Conservation (phyloP, 2,797 vertebrate genomes). For the Carcharodon carcharias region DNA sequence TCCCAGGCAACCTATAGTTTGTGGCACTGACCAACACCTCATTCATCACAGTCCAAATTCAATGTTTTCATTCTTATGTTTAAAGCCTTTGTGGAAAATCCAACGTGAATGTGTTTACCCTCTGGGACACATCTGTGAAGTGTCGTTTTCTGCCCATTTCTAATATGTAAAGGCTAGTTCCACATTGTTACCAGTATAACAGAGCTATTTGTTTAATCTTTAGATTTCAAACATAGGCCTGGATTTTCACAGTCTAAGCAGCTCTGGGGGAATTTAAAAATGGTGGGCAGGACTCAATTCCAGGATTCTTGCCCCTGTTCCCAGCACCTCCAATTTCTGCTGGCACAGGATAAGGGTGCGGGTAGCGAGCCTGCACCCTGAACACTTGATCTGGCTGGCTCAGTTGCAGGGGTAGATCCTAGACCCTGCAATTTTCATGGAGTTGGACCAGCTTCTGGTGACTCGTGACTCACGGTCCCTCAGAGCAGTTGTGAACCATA, state of each 20-base stretch:
- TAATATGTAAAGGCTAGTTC: neutral
- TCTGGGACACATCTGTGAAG: neutral
- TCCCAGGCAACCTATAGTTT: neutral
- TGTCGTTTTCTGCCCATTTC: neutral
- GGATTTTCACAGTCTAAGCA: neutral
- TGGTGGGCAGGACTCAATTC: neutral
- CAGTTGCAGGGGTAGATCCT: too few species aligned
- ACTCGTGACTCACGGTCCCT: too few species aligned
- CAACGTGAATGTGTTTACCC: neutral
- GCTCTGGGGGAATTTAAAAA: too few species aligned
- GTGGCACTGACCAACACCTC: neutral
- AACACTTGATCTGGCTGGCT: too few species aligned
- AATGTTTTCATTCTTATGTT: conserved; percentile 13
- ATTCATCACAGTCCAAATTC: neutral
- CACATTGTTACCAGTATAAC: neutral
- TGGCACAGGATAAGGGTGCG: too few species aligned
- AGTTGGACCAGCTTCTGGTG: too few species aligned
- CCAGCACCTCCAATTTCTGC: too few species aligned
- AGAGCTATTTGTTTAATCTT: neutral
- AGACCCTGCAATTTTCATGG: too few species aligned
- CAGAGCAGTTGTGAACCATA: too few species aligned
- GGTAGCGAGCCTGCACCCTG: too few species aligned
- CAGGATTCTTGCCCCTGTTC: too few species aligned
- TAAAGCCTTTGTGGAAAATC: neutral
- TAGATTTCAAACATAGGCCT: neutral